Evolutionary conservation across 2,888 invertebrate species (phyloP).

Genomic region (Cephonodes hylas): DNA sequence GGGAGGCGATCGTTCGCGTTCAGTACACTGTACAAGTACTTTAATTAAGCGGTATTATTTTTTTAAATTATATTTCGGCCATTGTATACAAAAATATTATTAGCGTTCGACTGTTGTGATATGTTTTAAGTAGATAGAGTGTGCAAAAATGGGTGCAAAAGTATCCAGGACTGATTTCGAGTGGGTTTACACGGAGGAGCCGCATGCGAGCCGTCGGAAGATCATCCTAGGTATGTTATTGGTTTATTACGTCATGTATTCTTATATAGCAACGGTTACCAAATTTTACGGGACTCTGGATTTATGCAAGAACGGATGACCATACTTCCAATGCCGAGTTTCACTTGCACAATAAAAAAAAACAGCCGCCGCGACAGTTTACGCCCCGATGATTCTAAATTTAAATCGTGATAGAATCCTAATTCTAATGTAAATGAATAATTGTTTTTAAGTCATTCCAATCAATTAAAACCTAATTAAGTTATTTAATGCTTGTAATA

Average conservation of each 20-base stretch:
- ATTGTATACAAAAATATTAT: not conserved
- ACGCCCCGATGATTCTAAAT: constrained; percentile 8
- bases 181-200: constrained; percentile 98
- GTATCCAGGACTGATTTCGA: constrained; percentile 98
- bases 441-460: too few species aligned
- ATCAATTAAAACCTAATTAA: too few species aligned
- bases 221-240: constrained; percentile 90
- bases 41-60: not conserved
- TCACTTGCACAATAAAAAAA: not conserved
- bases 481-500: too few species aligned
- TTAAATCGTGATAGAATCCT: not conserved
- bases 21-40: not conserved
- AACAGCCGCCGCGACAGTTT: not conserved
- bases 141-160: constrained; percentile 91
- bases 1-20: not conserved
- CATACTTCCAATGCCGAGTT: not conserved
- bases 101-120: constrained; percentile 17
- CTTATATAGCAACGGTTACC: not conserved
- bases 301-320: not conserved
- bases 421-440: too few species aligned
- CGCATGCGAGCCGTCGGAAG: constrained; percentile 96
- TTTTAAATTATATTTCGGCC: not conserved
- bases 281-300: not conserved
- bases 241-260: constrained; percentile 15
- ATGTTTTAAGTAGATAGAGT: constrained; percentile 19